Evolutionary conservation across 2,888 invertebrate species (phyloP), one percentile per base, ranked within the genome.

Genomic region (Trachelus troglodyta): DNA sequence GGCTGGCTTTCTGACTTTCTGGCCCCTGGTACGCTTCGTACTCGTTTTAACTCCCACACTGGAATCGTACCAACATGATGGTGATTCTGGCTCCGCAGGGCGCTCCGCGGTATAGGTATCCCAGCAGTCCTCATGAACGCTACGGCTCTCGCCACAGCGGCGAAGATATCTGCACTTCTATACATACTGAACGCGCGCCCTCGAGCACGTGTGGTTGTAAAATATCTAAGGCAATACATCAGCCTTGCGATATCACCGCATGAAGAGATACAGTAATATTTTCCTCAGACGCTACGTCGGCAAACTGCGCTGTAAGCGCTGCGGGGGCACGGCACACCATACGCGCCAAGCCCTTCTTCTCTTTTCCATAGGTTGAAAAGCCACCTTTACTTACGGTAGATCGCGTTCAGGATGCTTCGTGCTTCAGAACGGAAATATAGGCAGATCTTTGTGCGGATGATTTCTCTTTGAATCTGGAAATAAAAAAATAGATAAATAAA

Each of bases 171-270:
- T 77, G 74, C 73, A n/a, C 79, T 12, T 76, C 80, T 82, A 77
- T 85, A 85, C 86, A 34, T 3, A 85, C 85, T 80, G 77, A 77
- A 82, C 71, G 15, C 71, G 71, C 33, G 33, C 71, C 33, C 71
- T 34, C 31, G 71, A 71, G 85, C 85, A 34, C 73, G 74, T 73
- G 83, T 84, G 83, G 86, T 85, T 85, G 87, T 87, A 85, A 88
- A 89, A 86, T 85, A 88, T 88, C 88, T 86, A 81, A 83, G 82
- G 87, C 86, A 84, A 90, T 90, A 85, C 86, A 88, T 89, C 89
- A 90, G 56, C 86, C 80, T 78, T 80, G 83, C 86, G 87, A 88
- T 89, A 88, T 89, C 88, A 89, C 87, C 82, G 83, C 84, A 82
- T 79, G 79, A 82, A 85, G 83, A 86, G 83, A 88, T 87, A 85